Conservation (phyloP, 2,113 vertebrate genomes). For the Rousettus leschenaultii region DNA sequence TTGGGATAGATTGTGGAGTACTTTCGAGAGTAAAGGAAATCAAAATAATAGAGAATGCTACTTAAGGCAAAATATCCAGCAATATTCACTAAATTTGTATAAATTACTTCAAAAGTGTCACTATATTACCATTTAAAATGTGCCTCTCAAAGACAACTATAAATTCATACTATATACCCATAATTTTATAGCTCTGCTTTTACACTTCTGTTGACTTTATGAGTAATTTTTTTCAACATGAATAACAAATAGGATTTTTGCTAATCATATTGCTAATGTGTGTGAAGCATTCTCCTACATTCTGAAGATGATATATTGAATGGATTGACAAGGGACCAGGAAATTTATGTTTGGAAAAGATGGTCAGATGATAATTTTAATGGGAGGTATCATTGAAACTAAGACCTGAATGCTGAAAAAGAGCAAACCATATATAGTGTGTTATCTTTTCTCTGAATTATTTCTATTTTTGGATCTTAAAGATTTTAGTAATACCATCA, state of each 20-base stretch:
- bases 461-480: not conserved
- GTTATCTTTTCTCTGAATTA: not conserved
- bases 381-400: not conserved
- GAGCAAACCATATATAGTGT: not conserved
- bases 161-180: not conserved
- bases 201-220: not conserved
- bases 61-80: not conserved
- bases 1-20: not conserved
- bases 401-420: not conserved
- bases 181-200: not conserved
- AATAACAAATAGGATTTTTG: not conserved
- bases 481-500: not conserved
- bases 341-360: not conserved
- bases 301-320: not conserved
- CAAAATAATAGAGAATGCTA: not conserved
- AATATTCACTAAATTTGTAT: not conserved
- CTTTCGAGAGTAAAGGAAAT: slow-evolving; percentile 26
- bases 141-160: not conserved
- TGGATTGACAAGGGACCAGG: not conserved
- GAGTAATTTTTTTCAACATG: not conserved
- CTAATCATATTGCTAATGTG: not conserved
- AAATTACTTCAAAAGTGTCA: not conserved
- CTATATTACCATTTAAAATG: not conserved
- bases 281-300: not conserved
- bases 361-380: not conserved